A percentile compares a stretch with the other conserved stretches of the same genome.
Evolutionary conservation across 2,888 invertebrate species (phyloP).

Genomic region (Ypsolopha scabrella): DNA sequence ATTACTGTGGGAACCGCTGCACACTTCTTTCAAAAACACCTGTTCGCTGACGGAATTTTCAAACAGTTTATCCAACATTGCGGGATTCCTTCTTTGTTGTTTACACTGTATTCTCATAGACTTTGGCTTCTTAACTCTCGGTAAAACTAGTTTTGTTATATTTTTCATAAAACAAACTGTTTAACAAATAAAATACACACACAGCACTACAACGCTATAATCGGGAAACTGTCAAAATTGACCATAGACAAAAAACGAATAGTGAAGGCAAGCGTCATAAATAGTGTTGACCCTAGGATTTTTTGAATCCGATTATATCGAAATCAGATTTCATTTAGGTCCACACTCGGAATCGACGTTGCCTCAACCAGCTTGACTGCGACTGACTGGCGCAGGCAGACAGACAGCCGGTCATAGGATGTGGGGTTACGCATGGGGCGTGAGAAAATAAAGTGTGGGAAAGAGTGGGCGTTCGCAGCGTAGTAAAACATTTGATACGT

Average conservation of each 20-base stretch:
- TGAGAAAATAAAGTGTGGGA: conserved; percentile 87
- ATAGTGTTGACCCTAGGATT: background rate
- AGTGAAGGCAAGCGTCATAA: conserved; percentile 31
- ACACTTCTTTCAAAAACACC: conserved; percentile 82
- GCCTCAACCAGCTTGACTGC: background rate
- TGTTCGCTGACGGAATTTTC: conserved; percentile 77
- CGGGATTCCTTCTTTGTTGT: conserved; percentile 18
- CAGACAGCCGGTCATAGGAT: conserved; percentile 73
- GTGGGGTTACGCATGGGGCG: conserved; percentile 83
- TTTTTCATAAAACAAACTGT: conserved; percentile 26
- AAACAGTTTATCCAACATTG: conserved; percentile 69
- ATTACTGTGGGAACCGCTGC: conserved; percentile 62
- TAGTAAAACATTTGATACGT: conserved; percentile 74
- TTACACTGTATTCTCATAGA: conserved; percentile 14
- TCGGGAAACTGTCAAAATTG: conserved; percentile 54
- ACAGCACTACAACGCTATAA: conserved; percentile 53
- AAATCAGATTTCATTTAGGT: background rate
- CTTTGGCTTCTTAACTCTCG: background rate
- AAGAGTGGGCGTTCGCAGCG: conserved; percentile 78
- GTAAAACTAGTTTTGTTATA: too few species aligned
- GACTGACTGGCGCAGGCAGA: conserved; percentile 16
- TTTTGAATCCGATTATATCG: background rate
- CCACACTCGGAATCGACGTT: background rate
- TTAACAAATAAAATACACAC: conserved; percentile 36
- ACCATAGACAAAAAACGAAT: conserved; percentile 45